Conservation (phyloP, 2,888 invertebrate species). For the Lasiommata megera region DNA sequence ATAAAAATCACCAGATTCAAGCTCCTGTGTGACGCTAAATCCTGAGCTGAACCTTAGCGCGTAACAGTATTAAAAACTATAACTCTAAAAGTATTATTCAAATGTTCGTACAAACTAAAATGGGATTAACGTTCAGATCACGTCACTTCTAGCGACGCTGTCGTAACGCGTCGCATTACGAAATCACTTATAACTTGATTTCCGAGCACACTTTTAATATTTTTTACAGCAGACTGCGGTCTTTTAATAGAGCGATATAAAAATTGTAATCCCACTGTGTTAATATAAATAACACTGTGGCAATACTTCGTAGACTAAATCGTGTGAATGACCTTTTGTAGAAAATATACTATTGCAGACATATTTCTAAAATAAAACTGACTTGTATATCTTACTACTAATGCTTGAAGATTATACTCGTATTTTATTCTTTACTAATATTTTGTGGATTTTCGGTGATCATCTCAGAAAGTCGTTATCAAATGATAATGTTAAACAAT, state of each 20-base stretch:
- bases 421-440: no score
- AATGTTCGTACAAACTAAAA: background rate
- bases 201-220: background rate
- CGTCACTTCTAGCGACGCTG: background rate
- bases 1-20: no score
- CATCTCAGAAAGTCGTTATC: no score
- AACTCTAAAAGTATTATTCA: background rate
- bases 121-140: background rate
- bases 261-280: background rate
- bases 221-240: background rate
- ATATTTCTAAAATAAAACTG: no score
- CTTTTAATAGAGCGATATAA: background rate
- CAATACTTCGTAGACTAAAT: background rate
- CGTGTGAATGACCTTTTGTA: background rate
- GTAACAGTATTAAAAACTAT: background rate
- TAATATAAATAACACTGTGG: background rate
- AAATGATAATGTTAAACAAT: no score
- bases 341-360: no score
- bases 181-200: conserved; percentile 9
- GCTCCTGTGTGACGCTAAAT: no score
- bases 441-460: no score
- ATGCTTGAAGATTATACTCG: no score
- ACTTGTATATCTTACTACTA: no score
- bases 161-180: background rate
- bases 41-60: no score